Percentiles rank a stretch among this genome's conserved stretches.
These are phyloP conservation scores for Nothobranchius kuhntae DNA, from an alignment of 2,113 vertebrate species.

Conservation along the genomic window DNA sequence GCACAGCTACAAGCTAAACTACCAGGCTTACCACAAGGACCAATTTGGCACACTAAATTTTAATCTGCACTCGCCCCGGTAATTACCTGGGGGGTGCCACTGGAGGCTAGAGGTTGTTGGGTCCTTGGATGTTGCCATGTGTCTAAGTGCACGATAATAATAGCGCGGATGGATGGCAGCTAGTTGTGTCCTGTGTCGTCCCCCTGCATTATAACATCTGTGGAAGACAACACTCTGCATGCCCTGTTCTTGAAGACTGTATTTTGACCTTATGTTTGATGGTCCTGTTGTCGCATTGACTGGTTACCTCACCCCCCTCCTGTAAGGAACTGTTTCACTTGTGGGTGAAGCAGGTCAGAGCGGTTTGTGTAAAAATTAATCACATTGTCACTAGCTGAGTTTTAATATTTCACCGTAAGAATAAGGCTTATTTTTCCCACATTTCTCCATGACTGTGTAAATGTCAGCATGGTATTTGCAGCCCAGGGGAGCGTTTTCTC, in stretches of 20 bases:
- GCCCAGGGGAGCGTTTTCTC: conserved; percentile 57
- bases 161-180: conserved; percentile 45
- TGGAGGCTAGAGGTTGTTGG: no score
- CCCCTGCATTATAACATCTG: conserved; percentile 52
- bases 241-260: conserved; percentile 47
- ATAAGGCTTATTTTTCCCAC: conserved; percentile 41
- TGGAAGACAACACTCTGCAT: conserved; percentile 64
- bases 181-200: conserved; percentile 52
- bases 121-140: conserved; percentile 29
- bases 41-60: no score
- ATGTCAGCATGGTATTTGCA: conserved; percentile 76
- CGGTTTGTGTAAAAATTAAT: conserved; percentile 62
- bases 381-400: conserved; percentile 53
- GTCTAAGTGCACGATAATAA: conserved; percentile 35
- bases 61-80: no score
- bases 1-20: no score
- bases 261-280: conserved; percentile 53
- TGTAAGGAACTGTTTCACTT: conserved; percentile 17
- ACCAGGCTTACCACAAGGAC: no score
- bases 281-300: conserved; percentile 37
- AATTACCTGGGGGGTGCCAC: no score
- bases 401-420: conserved; percentile 49
- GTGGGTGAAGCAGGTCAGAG: conserved; percentile 9
- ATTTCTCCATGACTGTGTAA: conserved; percentile 63
- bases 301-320: conserved; percentile 11